phyloP scores from a whole-genome alignment of 2,797 vertebrate genomes.

The Lacerta bilineata region DNA sequence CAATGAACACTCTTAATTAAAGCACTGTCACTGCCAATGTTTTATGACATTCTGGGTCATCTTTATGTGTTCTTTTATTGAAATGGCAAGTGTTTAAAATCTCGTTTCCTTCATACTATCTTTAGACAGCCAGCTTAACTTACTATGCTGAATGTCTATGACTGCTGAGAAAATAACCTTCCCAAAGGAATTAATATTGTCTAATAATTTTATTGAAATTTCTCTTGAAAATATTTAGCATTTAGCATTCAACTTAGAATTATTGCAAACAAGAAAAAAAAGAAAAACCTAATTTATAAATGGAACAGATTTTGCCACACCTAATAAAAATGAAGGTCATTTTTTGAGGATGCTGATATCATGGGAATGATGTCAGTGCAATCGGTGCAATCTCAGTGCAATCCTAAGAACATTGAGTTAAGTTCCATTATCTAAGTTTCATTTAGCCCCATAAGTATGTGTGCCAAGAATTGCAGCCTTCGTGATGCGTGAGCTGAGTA shows the following conservation, averaged over 20 bases:
- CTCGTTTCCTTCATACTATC: constrained; percentile 5
- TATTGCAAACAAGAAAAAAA: not conserved
- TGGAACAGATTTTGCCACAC: not conserved
- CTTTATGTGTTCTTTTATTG: constrained; percentile 20
- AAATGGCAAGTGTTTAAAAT: constrained; percentile 34
- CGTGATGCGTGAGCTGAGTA: no score
- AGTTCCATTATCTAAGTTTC: no score
- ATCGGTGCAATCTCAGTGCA: not conserved
- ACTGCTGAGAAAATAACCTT: constrained; percentile 41
- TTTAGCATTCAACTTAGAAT: not conserved
- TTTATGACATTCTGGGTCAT: not conserved
- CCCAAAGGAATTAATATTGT: constrained; percentile 17
- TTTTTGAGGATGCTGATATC: not conserved
- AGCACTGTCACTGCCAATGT: not conserved
- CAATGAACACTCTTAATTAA: not conserved
- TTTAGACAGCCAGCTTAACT: constrained; percentile 13
- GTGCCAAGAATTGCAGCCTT: no score
- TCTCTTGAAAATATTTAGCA: not conserved
- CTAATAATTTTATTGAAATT: constrained; percentile 21
- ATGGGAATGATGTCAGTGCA: not conserved
- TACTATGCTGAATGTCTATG: constrained; percentile 42
- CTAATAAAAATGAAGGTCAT: not conserved
- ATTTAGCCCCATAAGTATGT: no score
- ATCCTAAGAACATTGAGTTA: no score
- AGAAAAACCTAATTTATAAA: constrained; percentile 8